Conservation (phyloP, 2,113 vertebrate species). For the Oryzias melastigma region DNA sequence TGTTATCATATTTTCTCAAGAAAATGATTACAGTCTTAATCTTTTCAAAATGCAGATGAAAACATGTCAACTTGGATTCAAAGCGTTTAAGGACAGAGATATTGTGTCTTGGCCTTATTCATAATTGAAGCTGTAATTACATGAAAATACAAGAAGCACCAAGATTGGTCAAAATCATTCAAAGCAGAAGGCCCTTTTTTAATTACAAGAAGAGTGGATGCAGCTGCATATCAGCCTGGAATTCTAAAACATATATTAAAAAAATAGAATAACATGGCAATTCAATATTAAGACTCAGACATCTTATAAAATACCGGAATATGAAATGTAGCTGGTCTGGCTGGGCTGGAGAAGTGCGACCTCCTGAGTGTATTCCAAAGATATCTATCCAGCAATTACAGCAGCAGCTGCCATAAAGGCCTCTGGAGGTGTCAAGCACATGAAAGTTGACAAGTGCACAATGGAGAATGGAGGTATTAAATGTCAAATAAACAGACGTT, state of each 20-base stretch:
- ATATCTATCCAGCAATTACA: conserved; percentile 21
- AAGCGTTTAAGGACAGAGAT: neutral
- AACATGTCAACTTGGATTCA: neutral
- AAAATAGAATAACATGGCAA: conserved; percentile 8
- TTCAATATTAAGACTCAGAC: conserved; percentile 18
- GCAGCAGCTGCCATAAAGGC: conserved; percentile 8
- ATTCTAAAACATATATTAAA: neutral
- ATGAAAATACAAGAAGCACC: neutral
- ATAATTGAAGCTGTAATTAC: neutral
- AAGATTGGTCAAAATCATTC: neutral
- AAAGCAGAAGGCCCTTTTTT: neutral
- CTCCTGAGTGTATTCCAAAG: conserved; percentile 9
- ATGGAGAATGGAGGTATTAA: conserved; percentile 15
- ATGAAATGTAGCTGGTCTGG: conserved; percentile 1
- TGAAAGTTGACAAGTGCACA: conserved; percentile 16
- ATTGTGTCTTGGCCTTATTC: too few species aligned
- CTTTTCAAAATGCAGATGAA: neutral
- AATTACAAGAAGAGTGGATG: conserved; percentile 2
- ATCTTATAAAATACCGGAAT: conserved; percentile 1
- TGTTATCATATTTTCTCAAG: too few species aligned
- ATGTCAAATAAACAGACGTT: conserved; percentile 27
- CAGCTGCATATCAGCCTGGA: neutral
- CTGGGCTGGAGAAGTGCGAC: neutral
- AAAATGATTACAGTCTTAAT: neutral
- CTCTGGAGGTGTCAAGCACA: conserved; percentile 12